Conservation (phyloP, 2,888 invertebrate genomes). For the Blastobasis lacticolella region DNA sequence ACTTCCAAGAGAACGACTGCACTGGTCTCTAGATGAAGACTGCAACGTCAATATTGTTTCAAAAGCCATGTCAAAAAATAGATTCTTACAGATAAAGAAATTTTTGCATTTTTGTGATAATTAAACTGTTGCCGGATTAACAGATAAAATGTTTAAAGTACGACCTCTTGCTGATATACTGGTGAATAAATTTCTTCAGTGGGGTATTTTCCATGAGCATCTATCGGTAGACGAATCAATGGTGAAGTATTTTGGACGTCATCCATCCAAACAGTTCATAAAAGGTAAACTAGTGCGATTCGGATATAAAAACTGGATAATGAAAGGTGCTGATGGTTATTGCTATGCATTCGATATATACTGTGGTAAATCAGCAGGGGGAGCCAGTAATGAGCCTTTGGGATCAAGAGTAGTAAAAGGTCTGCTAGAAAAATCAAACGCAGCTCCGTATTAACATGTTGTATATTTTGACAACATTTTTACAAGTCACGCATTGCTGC, state of each 20-base stretch:
- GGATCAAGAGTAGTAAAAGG: no score
- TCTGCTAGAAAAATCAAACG: no score
- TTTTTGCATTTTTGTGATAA: constrained; percentile 16
- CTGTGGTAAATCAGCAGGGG: not conserved
- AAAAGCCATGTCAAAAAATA: constrained; percentile 18
- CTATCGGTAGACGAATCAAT: no score
- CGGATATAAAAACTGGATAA: not conserved
- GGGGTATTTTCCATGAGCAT: no score
- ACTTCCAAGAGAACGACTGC: constrained; percentile 23
- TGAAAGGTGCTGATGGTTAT: not conserved
- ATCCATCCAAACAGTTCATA: not conserved
- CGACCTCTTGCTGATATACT: no score
- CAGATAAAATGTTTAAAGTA: constrained; percentile 11
- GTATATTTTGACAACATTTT: not conserved
- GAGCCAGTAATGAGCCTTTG: not conserved
- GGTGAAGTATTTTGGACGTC: no score
- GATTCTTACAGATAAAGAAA: constrained; percentile 18
- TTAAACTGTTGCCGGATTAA: constrained; percentile 7
- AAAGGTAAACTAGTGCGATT: not conserved
- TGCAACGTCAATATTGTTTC: constrained; percentile 21
- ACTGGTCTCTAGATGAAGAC: constrained; percentile 30
- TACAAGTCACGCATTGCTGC: not conserved
- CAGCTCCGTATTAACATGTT: not conserved
- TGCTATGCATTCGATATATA: not conserved
- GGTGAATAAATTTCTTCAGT: no score